Percentiles rank a stretch among this genome's conserved stretches.
These are phyloP conservation scores for Drosophila recens DNA, from an alignment of 2,888 invertebrate genomes.

Conservation along the genomic window DNA sequence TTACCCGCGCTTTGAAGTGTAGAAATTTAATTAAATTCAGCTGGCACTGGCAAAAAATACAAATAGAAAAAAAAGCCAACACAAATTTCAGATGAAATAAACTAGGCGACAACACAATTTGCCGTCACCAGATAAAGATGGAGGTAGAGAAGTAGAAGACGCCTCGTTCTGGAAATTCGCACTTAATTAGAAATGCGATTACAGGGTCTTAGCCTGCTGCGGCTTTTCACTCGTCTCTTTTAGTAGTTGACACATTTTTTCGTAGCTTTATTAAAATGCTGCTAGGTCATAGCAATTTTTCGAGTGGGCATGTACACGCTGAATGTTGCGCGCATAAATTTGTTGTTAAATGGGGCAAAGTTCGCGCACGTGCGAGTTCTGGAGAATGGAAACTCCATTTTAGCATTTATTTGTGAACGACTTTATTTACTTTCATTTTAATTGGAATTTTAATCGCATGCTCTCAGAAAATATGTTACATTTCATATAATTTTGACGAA, in stretches of 20 bases:
- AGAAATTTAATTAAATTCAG: conserved; percentile 80
- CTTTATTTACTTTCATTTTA: conserved; percentile 10
- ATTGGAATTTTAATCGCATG: conserved; percentile 14
- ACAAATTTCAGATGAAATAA: conserved; percentile 54
- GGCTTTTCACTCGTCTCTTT: conserved; percentile 49
- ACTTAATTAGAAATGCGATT: conserved; percentile 80
- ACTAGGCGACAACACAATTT: conserved; percentile 78
- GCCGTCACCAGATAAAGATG: conserved; percentile 22
- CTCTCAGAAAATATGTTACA: background rate
- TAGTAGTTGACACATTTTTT: conserved; percentile 61
- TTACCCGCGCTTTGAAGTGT: conserved; percentile 78
- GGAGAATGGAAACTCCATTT: conserved; percentile 17
- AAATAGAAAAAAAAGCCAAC: conserved; percentile 41
- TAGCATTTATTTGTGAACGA: conserved; percentile 1
- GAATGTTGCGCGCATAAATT: conserved; percentile 30
- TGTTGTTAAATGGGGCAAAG: conserved; percentile 27
- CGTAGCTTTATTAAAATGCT: conserved; percentile 56
- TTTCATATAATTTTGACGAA: background rate
- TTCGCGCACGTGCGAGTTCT: conserved; percentile 18
- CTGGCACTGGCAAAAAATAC: conserved; percentile 46
- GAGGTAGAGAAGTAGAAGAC: conserved; percentile 17
- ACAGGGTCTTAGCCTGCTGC: conserved; percentile 61
- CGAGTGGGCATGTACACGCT: background rate
- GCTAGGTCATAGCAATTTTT: conserved; percentile 8
- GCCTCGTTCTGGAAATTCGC: conserved; percentile 56